phyloP scores from a whole-genome alignment of 1,140 invertebrate species.

The Formica exsecta region DNA sequence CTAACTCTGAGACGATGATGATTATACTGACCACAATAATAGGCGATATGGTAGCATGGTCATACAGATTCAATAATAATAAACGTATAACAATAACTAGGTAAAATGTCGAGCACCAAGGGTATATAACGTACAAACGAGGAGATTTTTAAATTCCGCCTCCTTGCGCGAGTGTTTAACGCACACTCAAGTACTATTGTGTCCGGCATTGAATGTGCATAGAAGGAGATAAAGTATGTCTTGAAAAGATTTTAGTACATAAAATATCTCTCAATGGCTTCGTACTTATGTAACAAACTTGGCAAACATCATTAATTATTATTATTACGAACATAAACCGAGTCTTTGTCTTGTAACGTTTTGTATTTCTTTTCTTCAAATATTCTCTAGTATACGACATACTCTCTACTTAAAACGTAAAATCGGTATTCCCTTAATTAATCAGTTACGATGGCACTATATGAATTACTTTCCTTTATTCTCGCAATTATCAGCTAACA shows the following conservation, averaged over 20 bases:
- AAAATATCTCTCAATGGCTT: constrained; percentile 67
- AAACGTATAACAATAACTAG: constrained; percentile 81
- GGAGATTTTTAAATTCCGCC: constrained; percentile 73
- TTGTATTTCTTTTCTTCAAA: constrained; percentile 67
- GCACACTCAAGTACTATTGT: constrained; percentile 38
- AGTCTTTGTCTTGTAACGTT: constrained; percentile 76
- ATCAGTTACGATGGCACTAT: constrained; percentile 86
- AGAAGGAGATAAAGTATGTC: constrained; percentile 61
- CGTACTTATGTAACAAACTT: constrained; percentile 73
- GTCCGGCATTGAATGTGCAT: constrained; percentile 74
- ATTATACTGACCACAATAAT: constrained; percentile 82
- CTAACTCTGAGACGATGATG: constrained; percentile 78
- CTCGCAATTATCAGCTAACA: constrained; percentile 73
- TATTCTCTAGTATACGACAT: constrained; percentile 66
- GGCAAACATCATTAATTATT: constrained; percentile 75
- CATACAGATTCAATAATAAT: constrained; percentile 82
- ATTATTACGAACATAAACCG: constrained; percentile 77
- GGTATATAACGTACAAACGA: constrained; percentile 78
- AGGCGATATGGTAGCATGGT: constrained; percentile 81
- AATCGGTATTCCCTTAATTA: constrained; percentile 79
- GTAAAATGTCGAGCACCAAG: constrained; percentile 84
- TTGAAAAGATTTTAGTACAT: constrained; percentile 61
- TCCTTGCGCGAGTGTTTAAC: constrained; percentile 40
- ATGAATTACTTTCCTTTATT: constrained; percentile 81
- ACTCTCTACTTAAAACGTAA: constrained; percentile 74